These are phyloP conservation scores for Centroberyx gerrardi DNA, from an alignment of 2,797 vertebrate genomes.

Conservation along the genomic window DNA sequence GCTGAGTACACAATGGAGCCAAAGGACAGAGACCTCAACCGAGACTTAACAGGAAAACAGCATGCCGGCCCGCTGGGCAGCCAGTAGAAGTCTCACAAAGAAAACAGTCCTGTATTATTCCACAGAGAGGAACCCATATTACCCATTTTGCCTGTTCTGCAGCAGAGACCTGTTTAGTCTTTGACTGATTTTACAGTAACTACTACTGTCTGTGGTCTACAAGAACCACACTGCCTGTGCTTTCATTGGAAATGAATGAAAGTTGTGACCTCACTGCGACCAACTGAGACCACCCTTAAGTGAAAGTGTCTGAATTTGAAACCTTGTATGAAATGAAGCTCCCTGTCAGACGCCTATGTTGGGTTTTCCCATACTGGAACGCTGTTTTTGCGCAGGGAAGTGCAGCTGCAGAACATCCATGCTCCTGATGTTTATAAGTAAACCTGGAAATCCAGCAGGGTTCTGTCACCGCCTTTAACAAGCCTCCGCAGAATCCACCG, in stretches of 20 bases:
- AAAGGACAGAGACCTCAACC: conserved; percentile 64
- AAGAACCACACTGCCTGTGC: conserved; percentile 66
- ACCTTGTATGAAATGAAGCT: conserved; percentile 28
- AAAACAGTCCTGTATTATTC: conserved; percentile 77
- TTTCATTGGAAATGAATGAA: conserved; percentile 80
- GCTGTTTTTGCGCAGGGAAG: conserved; percentile 14
- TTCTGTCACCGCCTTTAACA: conserved; percentile 57
- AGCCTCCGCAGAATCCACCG: conserved; percentile 46
- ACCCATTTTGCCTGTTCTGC: conserved; percentile 60
- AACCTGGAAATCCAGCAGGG: conserved; percentile 49
- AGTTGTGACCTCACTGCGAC: conserved; percentile 66
- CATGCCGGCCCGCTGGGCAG: conserved; percentile 53
- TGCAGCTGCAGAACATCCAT: conserved; percentile 65
- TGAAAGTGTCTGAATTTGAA: conserved; percentile 49
- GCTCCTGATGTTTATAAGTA: conserved; percentile 57
- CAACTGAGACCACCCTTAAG: conserved; percentile 67
- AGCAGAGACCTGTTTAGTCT: conserved; percentile 57
- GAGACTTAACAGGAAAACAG: conserved; percentile 70
- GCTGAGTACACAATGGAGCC: conserved; percentile 67
- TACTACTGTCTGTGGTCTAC: conserved; percentile 74
- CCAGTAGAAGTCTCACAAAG: conserved; percentile 57
- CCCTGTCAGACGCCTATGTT: conserved; percentile 24
- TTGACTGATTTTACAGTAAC: conserved; percentile 67
- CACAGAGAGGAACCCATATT: conserved; percentile 46
- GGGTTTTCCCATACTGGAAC: conserved; percentile 37